Conservation (phyloP, 2,888 invertebrate species). For the Ganaspis brasiliensis region DNA sequence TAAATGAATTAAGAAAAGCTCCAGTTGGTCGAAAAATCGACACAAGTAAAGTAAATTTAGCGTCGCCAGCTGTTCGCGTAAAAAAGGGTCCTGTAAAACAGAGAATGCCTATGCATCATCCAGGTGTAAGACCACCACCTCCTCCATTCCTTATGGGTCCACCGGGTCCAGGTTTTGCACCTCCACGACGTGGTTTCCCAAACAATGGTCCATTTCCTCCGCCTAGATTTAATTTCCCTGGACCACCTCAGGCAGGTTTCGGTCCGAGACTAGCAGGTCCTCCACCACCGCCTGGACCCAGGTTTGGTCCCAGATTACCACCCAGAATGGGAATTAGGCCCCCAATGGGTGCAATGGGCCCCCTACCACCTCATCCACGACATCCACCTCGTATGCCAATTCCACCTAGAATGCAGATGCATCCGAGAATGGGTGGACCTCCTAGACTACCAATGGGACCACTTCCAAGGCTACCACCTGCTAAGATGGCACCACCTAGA, state of each 20-base stretch:
- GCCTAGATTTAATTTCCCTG: conserved; percentile 64
- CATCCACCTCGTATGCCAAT: conserved; percentile 44
- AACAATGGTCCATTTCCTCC: conserved; percentile 66
- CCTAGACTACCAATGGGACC: conserved; percentile 58
- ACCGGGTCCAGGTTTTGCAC: conserved; percentile 55
- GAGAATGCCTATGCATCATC: not conserved
- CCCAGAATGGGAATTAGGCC: conserved; percentile 48
- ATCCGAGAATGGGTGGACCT: conserved; percentile 56
- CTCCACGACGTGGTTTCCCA: conserved; percentile 63
- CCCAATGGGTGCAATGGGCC: conserved; percentile 38
- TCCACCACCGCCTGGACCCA: conserved; percentile 54
- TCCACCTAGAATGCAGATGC: conserved; percentile 55
- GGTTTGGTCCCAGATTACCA: conserved; percentile 56
- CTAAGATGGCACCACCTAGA: conserved; percentile 62
- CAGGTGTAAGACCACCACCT: conserved; percentile 37
- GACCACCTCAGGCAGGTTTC: conserved; percentile 43
- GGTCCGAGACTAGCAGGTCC: conserved; percentile 47
- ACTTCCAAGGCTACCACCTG: conserved; percentile 59
- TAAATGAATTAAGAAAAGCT: conserved; percentile 76
- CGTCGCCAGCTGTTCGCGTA: not conserved
- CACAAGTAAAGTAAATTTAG: conserved; percentile 59
- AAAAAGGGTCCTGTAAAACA: conserved; percentile 43
- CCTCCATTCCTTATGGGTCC: conserved; percentile 60
- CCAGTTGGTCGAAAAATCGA: conserved; percentile 64
- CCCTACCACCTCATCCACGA: conserved; percentile 50